Evolutionary conservation across 2,113 vertebrate species (phyloP).

Genomic region (Dipodomys spectabilis): DNA sequence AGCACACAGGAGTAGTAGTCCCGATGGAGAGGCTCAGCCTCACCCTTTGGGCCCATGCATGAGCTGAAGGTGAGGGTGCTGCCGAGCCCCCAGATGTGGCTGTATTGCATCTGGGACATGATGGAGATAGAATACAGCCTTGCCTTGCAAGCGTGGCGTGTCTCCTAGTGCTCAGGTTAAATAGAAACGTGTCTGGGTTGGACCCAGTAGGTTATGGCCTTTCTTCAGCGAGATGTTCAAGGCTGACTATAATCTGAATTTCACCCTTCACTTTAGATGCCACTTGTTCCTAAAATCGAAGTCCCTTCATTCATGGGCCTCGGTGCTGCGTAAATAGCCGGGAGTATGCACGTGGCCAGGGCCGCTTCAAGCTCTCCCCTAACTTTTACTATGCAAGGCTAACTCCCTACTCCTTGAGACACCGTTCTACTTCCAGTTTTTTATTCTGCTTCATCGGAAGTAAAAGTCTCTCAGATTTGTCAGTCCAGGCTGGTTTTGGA

Average conservation of each 20-base stretch:
- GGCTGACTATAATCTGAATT: not conserved
- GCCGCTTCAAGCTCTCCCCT: too few relatives aligned
- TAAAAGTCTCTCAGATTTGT: too few relatives aligned
- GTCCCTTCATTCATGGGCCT: not conserved
- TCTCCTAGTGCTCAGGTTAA: not conserved
- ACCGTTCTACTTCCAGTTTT: too few relatives aligned
- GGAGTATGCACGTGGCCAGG: too few relatives aligned
- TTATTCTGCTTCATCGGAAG: too few relatives aligned
- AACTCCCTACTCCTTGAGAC: too few relatives aligned
- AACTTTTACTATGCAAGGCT: too few relatives aligned
- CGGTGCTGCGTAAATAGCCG: not conserved
- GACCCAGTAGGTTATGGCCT: not conserved
- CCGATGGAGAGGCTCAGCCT: too few relatives aligned
- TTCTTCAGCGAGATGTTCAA: not conserved
- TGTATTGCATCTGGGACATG: not conserved
- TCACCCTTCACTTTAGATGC: not conserved
- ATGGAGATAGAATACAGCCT: not conserved
- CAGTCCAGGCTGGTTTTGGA: too few relatives aligned
- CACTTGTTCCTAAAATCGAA: not conserved
- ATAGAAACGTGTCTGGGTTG: not conserved
- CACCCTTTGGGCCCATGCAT: accelerated
- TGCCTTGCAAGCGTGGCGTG: not conserved
- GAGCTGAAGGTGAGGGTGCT: accelerated
- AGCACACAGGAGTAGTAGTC: too few relatives aligned
- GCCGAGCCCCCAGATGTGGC: accelerated